Conservation (phyloP, 2,797 vertebrate species). For the Hyperoplus immaculatus region DNA sequence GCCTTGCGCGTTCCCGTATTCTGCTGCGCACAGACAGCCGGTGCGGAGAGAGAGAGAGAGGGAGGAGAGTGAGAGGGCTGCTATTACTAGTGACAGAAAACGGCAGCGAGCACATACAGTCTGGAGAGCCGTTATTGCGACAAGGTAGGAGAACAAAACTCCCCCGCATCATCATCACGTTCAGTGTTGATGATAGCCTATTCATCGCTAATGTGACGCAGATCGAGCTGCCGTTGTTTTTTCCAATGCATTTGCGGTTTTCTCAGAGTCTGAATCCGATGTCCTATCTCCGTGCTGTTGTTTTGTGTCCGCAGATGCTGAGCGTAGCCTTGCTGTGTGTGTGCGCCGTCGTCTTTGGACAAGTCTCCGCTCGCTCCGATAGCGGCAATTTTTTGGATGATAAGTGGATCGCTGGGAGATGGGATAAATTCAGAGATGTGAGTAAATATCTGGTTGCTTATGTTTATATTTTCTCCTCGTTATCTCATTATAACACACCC, state of each 20-base stretch:
- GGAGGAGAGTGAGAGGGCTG: conserved; percentile 46
- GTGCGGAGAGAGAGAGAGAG: conserved; percentile 55
- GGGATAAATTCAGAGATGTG: conserved; percentile 98
- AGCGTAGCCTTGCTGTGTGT: conserved; percentile 89
- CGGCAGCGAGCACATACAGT: conserved; percentile 74
- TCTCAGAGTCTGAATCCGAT: conserved; percentile 46
- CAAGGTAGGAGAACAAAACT: conserved; percentile 73
- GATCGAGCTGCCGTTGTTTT: conserved; percentile 13
- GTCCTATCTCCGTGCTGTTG: conserved; percentile 67
- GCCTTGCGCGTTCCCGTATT: conserved; percentile 69
- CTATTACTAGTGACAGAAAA: conserved; percentile 77
- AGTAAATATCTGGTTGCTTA: conserved; percentile 74
- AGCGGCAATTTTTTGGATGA: conserved; percentile 97
- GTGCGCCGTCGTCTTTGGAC: conserved; percentile 88
- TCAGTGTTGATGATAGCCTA: not conserved
- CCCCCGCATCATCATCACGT: not conserved
- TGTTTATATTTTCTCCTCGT: conserved; percentile 16
- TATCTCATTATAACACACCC: conserved; percentile 38
- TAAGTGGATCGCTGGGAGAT: conserved; percentile 94
- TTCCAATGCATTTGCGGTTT: conserved; percentile 19
- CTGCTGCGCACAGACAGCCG: conserved; percentile 71
- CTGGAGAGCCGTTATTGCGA: conserved; percentile 78
- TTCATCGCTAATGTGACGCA: not conserved
- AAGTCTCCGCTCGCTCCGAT: conserved; percentile 88
- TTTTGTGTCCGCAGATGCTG: conserved; percentile 85